phyloP scores from a whole-genome alignment of 1,140 invertebrate genomes.

The Pachypeltis micranthus region DNA sequence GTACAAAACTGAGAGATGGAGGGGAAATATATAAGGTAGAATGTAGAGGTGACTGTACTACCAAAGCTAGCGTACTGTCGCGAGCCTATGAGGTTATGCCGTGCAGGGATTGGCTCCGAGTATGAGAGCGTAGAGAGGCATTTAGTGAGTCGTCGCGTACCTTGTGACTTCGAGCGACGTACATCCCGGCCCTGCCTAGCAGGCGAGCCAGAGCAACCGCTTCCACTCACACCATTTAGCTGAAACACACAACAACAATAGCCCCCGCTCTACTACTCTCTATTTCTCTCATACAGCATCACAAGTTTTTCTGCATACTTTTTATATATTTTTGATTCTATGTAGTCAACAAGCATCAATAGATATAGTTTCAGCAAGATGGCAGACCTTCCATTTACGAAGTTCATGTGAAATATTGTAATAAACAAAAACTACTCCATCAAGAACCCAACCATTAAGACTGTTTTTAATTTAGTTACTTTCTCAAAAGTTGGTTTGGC shows the following conservation, averaged over 20 bases:
- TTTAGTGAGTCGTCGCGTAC: conserved; percentile 72
- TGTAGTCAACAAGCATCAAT: too few species aligned
- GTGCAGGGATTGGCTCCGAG: conserved; percentile 44
- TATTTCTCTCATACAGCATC: not conserved
- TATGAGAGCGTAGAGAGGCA: conserved; percentile 68
- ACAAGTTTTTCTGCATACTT: not conserved
- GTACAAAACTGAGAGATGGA: not conserved
- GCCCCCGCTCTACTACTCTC: conserved; percentile 12
- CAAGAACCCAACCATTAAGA: too few species aligned
- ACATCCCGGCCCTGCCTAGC: conserved; percentile 36
- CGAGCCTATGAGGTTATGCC: conserved; percentile 55
- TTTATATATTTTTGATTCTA: too few species aligned
- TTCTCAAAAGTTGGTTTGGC: too few species aligned
- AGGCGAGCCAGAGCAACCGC: conserved; percentile 24
- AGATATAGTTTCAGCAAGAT: too few species aligned
- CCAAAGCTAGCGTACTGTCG: conserved; percentile 87
- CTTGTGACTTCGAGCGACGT: conserved; percentile 70
- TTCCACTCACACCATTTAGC: conserved; percentile 36
- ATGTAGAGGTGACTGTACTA: conserved; percentile 50
- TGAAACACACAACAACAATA: conserved; percentile 12
- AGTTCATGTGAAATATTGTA: too few species aligned
- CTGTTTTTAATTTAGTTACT: too few species aligned
- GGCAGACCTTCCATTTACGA: too few species aligned
- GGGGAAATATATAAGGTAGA: not conserved
- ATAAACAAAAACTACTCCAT: too few species aligned